phyloP scores from a whole-genome alignment of 2,797 vertebrate species.

The Apogon hyalosoma region DNA sequence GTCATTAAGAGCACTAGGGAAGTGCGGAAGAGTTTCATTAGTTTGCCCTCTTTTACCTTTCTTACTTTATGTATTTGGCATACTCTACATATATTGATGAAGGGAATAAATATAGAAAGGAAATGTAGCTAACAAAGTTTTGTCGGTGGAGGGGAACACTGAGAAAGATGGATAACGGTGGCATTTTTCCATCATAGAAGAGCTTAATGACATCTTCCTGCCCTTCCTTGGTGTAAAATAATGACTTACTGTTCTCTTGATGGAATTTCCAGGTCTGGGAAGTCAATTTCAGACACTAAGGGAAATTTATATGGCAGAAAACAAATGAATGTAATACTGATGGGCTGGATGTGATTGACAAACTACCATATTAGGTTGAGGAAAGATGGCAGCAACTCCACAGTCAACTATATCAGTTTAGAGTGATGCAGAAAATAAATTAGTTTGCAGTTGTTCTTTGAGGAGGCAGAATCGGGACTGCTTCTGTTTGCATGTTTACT shows the following conservation, averaged over 20 bases:
- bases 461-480: conserved; percentile 33
- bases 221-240: conserved; percentile 28
- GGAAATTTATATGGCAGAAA: conserved; percentile 43
- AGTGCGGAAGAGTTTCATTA: conserved; percentile 29
- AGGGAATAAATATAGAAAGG: conserved; percentile 37
- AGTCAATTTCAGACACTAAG: conserved; percentile 35
- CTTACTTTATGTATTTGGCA: conserved; percentile 42
- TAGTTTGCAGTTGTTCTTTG: conserved; percentile 37
- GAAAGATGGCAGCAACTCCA: conserved; percentile 10
- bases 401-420: conserved; percentile 14
- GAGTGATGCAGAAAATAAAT: conserved; percentile 46
- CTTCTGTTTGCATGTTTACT: conserved; percentile 60
- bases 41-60: not conserved
- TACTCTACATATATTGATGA: conserved; percentile 34
- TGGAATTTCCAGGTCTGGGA: conserved; percentile 34
- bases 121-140: conserved; percentile 49
- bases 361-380: conserved; percentile 9
- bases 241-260: conserved; percentile 30
- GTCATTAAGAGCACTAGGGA: conserved; percentile 52
- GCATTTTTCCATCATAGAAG: conserved; percentile 26
- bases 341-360: conserved; percentile 2
- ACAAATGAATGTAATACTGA: conserved; percentile 32
- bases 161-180: conserved; percentile 46
- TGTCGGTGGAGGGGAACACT: conserved; percentile 17
- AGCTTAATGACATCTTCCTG: conserved; percentile 51